A percentile compares a stretch with the other conserved stretches of the same genome.
phyloP scores from a whole-genome alignment of 2,113 vertebrate genomes.

The Diglossa brunneiventris region DNA sequence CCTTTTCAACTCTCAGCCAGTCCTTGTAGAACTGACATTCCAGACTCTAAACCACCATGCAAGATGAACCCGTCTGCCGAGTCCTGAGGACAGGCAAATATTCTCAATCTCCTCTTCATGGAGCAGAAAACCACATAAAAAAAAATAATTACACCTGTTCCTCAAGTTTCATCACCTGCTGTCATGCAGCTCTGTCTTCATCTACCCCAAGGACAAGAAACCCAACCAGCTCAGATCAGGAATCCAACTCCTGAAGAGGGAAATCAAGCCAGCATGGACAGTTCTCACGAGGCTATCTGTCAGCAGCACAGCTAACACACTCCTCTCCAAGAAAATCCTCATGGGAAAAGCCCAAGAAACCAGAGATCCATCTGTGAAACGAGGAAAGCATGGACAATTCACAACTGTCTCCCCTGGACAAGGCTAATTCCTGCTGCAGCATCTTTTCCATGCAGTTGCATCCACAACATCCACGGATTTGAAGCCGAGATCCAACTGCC shows the following conservation, averaged over 20 bases:
- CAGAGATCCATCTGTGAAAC: neutral
- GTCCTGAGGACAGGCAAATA: neutral
- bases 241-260: neutral
- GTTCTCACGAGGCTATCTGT: neutral
- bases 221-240: neutral
- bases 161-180: neutral
- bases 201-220: neutral
- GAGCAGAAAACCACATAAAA: neutral
- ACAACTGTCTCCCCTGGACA: neutral
- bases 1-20: neutral
- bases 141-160: neutral
- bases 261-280: neutral
- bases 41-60: neutral
- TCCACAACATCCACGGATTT: accelerated
- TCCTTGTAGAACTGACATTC: neutral
- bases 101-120: neutral
- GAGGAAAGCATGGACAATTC: neutral
- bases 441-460: neutral
- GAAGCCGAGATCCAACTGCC: neutral
- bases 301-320: neutral
- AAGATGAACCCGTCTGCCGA: neutral
- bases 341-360: neutral
- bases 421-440: neutral
- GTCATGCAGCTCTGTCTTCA: neutral
- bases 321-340: neutral